Percentiles rank a stretch among this genome's conserved stretches.
Conservation (phyloP, 1,140 invertebrate species). For the Drosophila arawakana region DNA sequence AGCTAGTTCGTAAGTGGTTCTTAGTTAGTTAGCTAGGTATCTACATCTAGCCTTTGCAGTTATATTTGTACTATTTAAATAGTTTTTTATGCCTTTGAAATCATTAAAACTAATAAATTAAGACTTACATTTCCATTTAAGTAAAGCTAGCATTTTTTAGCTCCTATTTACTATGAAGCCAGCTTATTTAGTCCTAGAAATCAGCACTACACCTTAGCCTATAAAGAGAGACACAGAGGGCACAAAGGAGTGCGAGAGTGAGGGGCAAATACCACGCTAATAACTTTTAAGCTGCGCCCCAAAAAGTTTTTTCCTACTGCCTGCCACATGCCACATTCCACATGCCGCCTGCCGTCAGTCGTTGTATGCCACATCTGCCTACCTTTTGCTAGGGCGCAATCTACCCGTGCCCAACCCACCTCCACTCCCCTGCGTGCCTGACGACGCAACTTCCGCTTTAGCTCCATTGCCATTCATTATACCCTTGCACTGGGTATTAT, state of each 20-base stretch:
- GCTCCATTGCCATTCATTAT: slow-evolving; percentile 36
- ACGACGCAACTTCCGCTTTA: slow-evolving; percentile 76
- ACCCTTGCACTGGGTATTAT: slow-evolving; percentile 16
- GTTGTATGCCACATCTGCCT: slow-evolving; percentile 20
- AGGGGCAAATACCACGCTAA: slow-evolving; percentile 62
- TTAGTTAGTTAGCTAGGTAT: too few relatives aligned
- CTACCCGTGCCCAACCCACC: too few relatives aligned
- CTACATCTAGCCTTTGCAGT: too few relatives aligned
- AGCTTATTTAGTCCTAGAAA: too few relatives aligned
- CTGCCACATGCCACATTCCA: slow-evolving; percentile 42
- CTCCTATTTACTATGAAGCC: too few relatives aligned
- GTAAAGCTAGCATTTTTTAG: too few relatives aligned
- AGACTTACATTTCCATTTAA: too few relatives aligned
- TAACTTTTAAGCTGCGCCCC: slow-evolving; percentile 77
- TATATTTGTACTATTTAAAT: too few relatives aligned
- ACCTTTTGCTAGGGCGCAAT: slow-evolving; percentile 21
- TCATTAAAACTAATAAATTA: too few relatives aligned
- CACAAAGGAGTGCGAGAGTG: background rate
- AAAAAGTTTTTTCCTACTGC: slow-evolving; percentile 59
- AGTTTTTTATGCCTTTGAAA: too few relatives aligned
- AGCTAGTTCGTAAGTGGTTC: too few relatives aligned
- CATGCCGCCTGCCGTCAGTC: background rate
- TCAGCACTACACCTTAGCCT: slow-evolving; percentile 37
- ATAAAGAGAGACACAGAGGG: background rate
- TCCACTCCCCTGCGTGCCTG: slow-evolving; percentile 50